A percentile compares a stretch with the other conserved stretches of the same genome.
Evolutionary conservation across 2,888 invertebrate genomes (phyloP).

Genomic region (Pilophorus perplexus): DNA sequence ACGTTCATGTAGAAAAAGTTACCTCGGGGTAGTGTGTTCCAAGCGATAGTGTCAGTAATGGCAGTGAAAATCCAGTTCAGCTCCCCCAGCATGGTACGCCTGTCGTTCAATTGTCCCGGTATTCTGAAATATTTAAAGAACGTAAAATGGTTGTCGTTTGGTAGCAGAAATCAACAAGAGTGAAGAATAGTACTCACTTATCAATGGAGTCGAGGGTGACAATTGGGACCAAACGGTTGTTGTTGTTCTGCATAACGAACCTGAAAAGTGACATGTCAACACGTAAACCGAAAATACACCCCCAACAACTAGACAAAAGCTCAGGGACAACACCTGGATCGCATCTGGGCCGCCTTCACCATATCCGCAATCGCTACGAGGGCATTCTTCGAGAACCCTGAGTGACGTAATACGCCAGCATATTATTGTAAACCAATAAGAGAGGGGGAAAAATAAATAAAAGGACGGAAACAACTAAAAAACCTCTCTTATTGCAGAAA

Average conservation of each 20-base stretch:
- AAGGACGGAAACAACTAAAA: neutral
- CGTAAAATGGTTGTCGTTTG: too few species aligned
- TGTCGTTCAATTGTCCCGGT: slow-evolving; percentile 90
- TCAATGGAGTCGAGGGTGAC: slow-evolving; percentile 84
- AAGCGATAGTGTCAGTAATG: slow-evolving; percentile 98
- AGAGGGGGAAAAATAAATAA: too few species aligned
- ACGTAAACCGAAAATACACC: neutral
- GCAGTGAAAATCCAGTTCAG: slow-evolving; percentile 99
- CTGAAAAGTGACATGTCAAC: slow-evolving; percentile 49
- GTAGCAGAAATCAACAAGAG: neutral
- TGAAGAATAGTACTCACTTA: slow-evolving; percentile 62
- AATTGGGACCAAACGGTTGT: slow-evolving; percentile 75
- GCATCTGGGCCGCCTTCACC: too few species aligned
- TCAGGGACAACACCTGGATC: too few species aligned
- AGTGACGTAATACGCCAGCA: too few species aligned
- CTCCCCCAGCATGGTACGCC: slow-evolving; percentile 96
- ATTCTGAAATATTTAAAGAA: slow-evolving; percentile 62
- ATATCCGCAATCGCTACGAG: too few species aligned
- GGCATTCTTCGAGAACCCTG: too few species aligned
- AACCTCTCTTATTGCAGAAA: too few species aligned
- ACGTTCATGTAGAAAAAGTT: too few species aligned
- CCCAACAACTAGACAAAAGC: too few species aligned
- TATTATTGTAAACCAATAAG: too few species aligned
- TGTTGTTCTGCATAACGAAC: slow-evolving; percentile 82
- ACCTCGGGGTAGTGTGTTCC: slow-evolving; percentile 92